A percentile compares a stretch with the other conserved stretches of the same genome.
Conservation (phyloP, 2,888 invertebrate genomes). For the Acutogordius australiensis region DNA sequence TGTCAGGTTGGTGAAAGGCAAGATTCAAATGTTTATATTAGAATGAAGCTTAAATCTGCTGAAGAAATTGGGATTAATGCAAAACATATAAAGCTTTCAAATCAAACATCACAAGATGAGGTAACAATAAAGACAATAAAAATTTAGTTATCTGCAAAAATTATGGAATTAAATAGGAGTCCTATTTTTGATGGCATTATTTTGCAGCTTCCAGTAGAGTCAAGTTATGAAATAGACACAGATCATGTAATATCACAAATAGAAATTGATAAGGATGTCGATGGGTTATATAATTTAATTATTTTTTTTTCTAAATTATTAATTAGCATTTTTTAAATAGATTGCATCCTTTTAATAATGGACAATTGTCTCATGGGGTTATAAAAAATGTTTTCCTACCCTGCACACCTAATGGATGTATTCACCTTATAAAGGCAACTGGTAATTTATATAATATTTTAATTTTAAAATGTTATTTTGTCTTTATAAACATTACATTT, state of each 20-base stretch:
- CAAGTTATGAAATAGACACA: slow-evolving; percentile 49
- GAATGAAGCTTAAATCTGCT: slow-evolving; percentile 74
- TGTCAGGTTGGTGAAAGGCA: slow-evolving; percentile 66
- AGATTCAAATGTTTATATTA: slow-evolving; percentile 90
- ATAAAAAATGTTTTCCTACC: slow-evolving; percentile 45
- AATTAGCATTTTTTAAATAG: not conserved
- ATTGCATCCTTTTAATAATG: slow-evolving; percentile 40
- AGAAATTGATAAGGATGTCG: slow-evolving; percentile 63
- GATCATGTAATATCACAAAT: slow-evolving; percentile 40
- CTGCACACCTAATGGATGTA: slow-evolving; percentile 77
- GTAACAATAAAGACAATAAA: slow-evolving; percentile 17
- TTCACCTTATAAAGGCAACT: slow-evolving; percentile 52
- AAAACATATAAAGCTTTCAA: slow-evolving; percentile 45
- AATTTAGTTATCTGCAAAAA: slow-evolving; percentile 35
- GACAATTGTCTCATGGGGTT: slow-evolving; percentile 60
- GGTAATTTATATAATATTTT: slow-evolving; percentile 19
- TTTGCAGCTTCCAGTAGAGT: slow-evolving; percentile 66
- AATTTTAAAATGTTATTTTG: not conserved
- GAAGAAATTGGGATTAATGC: slow-evolving; percentile 57
- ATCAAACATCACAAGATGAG: slow-evolving; percentile 40
- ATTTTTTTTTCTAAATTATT: not conserved
- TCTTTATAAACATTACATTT: too few species aligned
- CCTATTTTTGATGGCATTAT: slow-evolving; percentile 65
- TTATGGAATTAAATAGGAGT: slow-evolving; percentile 49
- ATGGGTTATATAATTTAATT: slow-evolving; percentile 37